phyloP scores from a whole-genome alignment of 2,888 invertebrate genomes.

The Amblyjoppa fuscipennis region DNA sequence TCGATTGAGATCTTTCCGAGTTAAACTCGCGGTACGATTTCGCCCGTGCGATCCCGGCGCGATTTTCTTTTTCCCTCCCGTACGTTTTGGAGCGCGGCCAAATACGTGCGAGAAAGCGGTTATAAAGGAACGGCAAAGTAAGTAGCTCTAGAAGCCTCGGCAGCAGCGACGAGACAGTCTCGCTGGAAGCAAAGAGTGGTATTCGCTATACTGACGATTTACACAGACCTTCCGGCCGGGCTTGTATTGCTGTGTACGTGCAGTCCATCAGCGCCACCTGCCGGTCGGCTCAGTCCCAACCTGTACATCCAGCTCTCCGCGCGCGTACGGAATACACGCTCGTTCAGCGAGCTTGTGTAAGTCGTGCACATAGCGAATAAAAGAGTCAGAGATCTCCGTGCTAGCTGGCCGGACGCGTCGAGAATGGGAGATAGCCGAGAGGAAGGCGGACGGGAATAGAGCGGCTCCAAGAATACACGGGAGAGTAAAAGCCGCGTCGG shows the following conservation, averaged over 20 bases:
- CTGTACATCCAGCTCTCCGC: too few relatives aligned
- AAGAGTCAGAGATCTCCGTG: slow-evolving; percentile 24
- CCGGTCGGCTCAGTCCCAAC: too few relatives aligned
- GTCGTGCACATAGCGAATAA: slow-evolving; percentile 16
- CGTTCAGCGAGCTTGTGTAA: too few relatives aligned
- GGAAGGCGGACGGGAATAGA: slow-evolving; percentile 56
- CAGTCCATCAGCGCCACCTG: too few relatives aligned
- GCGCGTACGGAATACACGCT: too few relatives aligned
- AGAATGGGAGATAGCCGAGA: slow-evolving; percentile 23
- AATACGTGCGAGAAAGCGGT: slow-evolving; percentile 27
- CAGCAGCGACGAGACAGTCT: slow-evolving; percentile 22
- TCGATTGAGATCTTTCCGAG: slow-evolving; percentile 26
- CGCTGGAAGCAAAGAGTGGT: slow-evolving; percentile 27
- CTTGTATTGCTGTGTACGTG: neutral
- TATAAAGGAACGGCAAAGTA: slow-evolving; percentile 27
- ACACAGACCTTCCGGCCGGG: neutral
- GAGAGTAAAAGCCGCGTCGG: slow-evolving; percentile 43
- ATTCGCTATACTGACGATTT: neutral
- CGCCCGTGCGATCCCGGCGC: neutral
- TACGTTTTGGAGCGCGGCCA: slow-evolving; percentile 63
- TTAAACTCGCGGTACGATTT: slow-evolving; percentile 35
- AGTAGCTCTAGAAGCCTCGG: slow-evolving; percentile 16
- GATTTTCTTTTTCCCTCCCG: slow-evolving; percentile 18
- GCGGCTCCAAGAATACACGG: slow-evolving; percentile 64
- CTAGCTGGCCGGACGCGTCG: slow-evolving; percentile 42